Base-by-base conservation (phyloP, 2,113 vertebrate species). In the Syngnathus scovelli region DNA sequence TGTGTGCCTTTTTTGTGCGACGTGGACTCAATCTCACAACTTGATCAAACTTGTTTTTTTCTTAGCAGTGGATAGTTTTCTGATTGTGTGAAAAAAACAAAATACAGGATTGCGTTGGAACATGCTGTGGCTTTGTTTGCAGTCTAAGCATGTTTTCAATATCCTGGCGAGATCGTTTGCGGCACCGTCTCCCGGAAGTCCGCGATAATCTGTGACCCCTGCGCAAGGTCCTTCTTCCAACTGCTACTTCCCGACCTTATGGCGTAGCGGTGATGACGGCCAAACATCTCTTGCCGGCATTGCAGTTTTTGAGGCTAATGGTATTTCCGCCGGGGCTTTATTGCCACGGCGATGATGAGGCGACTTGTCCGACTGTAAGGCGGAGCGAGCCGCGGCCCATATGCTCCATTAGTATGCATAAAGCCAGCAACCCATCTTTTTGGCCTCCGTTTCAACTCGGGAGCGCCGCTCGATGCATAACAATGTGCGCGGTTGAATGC, bases 321-420 rank as follows among this genome's bases (percentile, higher is more conserved):
- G 72, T 54, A 56, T 80, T 69, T 84, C 74, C 7, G 13, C 7
- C 4, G 68, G 61, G 51, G 49, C n/a, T 64, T 66, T 54, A 75
- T 78, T 75, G 70, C 72, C 43, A 77, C 65, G 55, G 65, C 44
- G 78, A 74, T 77, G 73, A 76, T 72, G 15, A 75, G 75, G 37
- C 51, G 61, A 39, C 49, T 71, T 55, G 49, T 19, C 75, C 52
- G 61, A 68, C 39, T 77, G 61, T 76, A 67, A 70, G 64, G 23
- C 67, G 61, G 56, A 81, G 75, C 23, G 39, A 74, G 64, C 39
- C 39, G 66, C 61, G 63, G 78, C 72, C 70, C 66, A 68, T 69
- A 46, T 66, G 33, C 18, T 61, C 43, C 70, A 74, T 86, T 81
- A 76, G 79, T 79, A 83, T 85, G 81, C 76, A 83, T 63, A 38